Conservation (phyloP, 2,113 vertebrate species). For the Calonectris borealis region DNA sequence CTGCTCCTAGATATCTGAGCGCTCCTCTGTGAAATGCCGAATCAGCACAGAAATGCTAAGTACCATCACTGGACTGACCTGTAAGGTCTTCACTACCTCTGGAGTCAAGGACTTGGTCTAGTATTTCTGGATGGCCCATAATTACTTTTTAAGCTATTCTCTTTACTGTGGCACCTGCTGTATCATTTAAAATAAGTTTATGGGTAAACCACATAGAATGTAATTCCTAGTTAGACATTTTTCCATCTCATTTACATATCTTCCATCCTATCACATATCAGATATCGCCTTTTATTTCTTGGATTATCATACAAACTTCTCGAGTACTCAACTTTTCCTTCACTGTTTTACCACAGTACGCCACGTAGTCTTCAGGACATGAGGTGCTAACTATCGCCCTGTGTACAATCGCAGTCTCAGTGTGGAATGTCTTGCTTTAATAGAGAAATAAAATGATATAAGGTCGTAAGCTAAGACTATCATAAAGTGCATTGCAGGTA, state of each 20-base stretch:
- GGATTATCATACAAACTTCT: background rate
- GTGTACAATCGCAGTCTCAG: background rate
- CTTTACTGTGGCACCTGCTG: slow-evolving; percentile 8
- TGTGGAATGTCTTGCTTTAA: slow-evolving; percentile 69
- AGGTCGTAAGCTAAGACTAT: slow-evolving; percentile 72
- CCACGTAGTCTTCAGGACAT: background rate
- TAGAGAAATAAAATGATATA: slow-evolving; percentile 76
- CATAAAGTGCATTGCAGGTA: slow-evolving; percentile 70
- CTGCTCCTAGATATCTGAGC: background rate
- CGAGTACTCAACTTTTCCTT: background rate
- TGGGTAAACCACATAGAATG: background rate
- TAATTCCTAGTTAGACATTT: background rate
- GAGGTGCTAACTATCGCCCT: slow-evolving; percentile 25
- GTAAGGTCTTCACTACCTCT: slow-evolving; percentile 20
- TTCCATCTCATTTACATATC: background rate
- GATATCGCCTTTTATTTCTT: background rate
- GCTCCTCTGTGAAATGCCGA: slow-evolving; percentile 26
- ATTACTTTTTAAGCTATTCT: background rate
- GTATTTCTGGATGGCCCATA: background rate
- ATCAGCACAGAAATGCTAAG: background rate
- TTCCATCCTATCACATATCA: background rate
- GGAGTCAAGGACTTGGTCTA: background rate
- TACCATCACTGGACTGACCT: background rate
- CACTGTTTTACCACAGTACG: background rate
- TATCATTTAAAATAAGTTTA: background rate